Base-by-base conservation (phyloP, 2,888 invertebrate genomes). In the Coelopa pilipes region DNA sequence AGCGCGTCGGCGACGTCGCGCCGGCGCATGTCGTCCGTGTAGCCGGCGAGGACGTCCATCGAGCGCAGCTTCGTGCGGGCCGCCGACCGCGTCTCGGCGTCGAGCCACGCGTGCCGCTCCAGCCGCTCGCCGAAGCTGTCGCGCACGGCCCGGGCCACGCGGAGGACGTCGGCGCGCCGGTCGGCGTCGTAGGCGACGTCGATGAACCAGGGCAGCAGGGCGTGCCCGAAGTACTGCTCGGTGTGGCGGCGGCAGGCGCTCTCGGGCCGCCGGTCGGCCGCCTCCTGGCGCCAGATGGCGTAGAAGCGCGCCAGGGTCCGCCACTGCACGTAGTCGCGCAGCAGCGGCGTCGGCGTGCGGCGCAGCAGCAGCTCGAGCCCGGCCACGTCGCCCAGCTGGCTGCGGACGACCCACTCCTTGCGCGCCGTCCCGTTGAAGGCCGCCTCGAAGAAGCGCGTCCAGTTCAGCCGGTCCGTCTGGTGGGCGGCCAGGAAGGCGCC, bases 141-240 rank as follows among this genome's bases (percentile, higher is more conserved):
- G 71, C 80, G 80, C 0, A 85, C 78, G 1, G 81, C 76, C 50
- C 80, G 81, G 0, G 85, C 83, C 2, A 86, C 57, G 1, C 72
- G 66, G 0, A 85, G 73, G 0, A 84, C 79, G 74, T 85, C 85
- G 0, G 84, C 82, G 0, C 85, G 81, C 1, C 78, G 77, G 3
- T 83, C 77, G 53, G 76, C 77, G 49, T 84, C 83, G 53, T 85
- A 85, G 0, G 80, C 80, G n/a, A 79, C 74, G 3, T 80, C 82
- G 1, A 85, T 85, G 34, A 85, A 85, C 86, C 85, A 85, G 0
- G 85, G 85, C 19, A 85, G 10, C 15, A 85, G 72, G 0, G 85
- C 86, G 57, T 83, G 85, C 21, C 80, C 81, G 17, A 78, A 83
- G 57, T 85, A 85, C 0, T 78, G 75, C 2, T 83, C 80, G 0